Base-by-base conservation (phyloP, 2,797 vertebrate species). In the Lutjanus campechanus region DNA sequence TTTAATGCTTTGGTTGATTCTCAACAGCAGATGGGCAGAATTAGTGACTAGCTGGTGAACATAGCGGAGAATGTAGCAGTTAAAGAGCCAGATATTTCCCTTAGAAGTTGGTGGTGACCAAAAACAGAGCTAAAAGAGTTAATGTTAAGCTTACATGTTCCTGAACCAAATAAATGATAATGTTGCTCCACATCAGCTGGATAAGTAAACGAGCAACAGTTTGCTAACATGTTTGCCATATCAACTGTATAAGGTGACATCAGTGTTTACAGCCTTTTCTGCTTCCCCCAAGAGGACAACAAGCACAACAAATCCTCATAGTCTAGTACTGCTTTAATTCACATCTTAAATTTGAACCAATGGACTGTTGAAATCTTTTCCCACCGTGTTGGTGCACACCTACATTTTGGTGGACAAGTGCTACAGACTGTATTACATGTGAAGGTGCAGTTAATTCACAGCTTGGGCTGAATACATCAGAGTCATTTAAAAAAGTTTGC, bases 401-500 rank as follows among this genome's bases (percentile, higher is more conserved):
- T 29, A 29, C 29, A 29, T 29, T 29, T 29, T 29, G 29, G 29
- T 29, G 29, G 29, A 29, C 29, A 4, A 29, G 29, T 29, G 29
- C 29, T 29, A 29, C 29, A 47, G 19, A 74, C 29, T 19, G 3
- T 53, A 7, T 20, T 22, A 29, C 47, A 16, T 19, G 4, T 51
- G 9, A 36, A 36, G 29, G 29, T 19, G 25, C 11, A 58, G 50
- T 65, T 59, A 19, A 58, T 61, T 68, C 29, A 9, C 16, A 76
- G 43, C n/a, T 20, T 1, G 11, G 16, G 41, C 54, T 53, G 44
- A 75, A 63, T 68, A 36, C 4, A 53, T 25, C 25, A 29, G 20
- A n/a, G 8, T 11, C 0, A 0, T 73, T 58, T 16, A 19, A 61
- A 44, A 41, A 77, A n/a, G 36, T 72, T 80, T 55, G 51, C 40